Percentiles rank a stretch among this genome's conserved stretches.
Evolutionary conservation across 2,113 vertebrate species (phyloP).

Genomic region (Cephalopterus ornatus): DNA sequence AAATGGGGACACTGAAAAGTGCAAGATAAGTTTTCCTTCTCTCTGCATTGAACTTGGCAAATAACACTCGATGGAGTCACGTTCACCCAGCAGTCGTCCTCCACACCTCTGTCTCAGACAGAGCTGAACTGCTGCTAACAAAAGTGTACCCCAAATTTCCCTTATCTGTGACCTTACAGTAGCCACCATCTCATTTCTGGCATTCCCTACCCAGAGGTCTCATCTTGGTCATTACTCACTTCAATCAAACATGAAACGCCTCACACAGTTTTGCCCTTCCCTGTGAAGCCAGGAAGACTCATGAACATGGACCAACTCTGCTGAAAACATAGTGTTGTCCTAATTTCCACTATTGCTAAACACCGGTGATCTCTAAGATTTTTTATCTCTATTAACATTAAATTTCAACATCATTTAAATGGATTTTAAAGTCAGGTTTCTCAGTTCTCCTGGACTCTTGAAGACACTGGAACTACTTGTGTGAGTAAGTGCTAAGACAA

Average conservation of each 20-base stretch:
- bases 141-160: neutral
- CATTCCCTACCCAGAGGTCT: neutral
- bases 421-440: neutral
- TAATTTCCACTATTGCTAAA: neutral
- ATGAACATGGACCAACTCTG: neutral
- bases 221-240: neutral
- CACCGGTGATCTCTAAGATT: neutral
- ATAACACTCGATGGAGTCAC: neutral
- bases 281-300: neutral
- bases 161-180: accelerated
- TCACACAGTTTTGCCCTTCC: neutral
- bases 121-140: neutral
- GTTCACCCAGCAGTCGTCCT: neutral
- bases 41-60: neutral
- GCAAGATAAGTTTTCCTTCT: conserved; percentile 59
- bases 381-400: neutral
- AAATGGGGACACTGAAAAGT: conserved; percentile 64
- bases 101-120: neutral
- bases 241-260: neutral
- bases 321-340: neutral
- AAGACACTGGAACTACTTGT: neutral
- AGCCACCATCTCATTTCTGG: neutral
- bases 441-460: neutral
- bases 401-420: neutral
- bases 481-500: neutral